Base-by-base conservation (phyloP, 2,797 vertebrate genomes). In the Cryptoblepharus egeriae region DNA sequence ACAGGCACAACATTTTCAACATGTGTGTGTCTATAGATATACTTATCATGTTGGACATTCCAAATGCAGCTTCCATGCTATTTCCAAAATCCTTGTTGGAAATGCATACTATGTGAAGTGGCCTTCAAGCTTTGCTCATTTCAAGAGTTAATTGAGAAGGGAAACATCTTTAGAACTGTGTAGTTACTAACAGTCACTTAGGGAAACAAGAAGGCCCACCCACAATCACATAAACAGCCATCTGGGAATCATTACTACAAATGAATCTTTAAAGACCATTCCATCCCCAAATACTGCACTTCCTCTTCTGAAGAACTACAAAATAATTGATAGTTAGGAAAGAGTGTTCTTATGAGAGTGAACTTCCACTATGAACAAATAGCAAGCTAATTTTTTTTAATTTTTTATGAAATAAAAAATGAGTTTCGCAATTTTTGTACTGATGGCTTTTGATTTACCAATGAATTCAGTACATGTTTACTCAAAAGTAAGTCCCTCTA, bases 371-470 rank as follows among this genome's bases (percentile, higher is more conserved):
- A 28, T 79, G 70, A 82, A 80, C 30, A 87, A 85, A 81, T 20
- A 26, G 39, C 22, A 82, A 60, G 82, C 45, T 84, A 11, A 32
- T 82, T 83, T 90, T 65, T 80, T 78, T n/a, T n/a, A n/a, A n/a
- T n/a, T n/a, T 11, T 35, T 30, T 73, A 22, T 22, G 18, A 45
- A 70, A 13, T 52, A 13, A 57, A 37, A 42, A 9, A 15, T 71
- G 18, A n/a, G n/a, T n/a, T n/a, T 63, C 24, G 13, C 18, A 77
- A 70, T 42, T 52, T 30, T 16, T 76, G 39, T 73, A 18, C 80
- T 64, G 22, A 57, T 81, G 86, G 28, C 10, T 69, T 85, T 63
- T 39, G 13, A 83, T 86, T 81, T 86, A 82, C 80, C 74, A 91
- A 35, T 58, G 20, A 5, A 58, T 58, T 58, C 57, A 15, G 49